These are phyloP conservation scores for Eilema caniola DNA, from an alignment of 2,888 invertebrate genomes.

Conservation along the genomic window DNA sequence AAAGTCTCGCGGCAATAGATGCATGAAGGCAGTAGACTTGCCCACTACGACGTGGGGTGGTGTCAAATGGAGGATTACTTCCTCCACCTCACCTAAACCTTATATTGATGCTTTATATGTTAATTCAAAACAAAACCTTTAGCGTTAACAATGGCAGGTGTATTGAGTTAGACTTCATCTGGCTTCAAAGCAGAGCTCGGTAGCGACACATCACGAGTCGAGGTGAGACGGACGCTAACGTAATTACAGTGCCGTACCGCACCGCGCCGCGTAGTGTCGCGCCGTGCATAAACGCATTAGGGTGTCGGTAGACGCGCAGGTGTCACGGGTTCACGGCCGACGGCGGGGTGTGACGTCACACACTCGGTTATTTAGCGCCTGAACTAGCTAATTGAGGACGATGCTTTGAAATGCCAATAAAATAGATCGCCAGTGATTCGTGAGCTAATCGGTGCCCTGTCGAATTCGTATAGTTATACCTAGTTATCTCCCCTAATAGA, in stretches of 20 bases:
- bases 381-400: constrained; percentile 7
- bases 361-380: neutral
- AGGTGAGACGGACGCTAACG: constrained; percentile 10
- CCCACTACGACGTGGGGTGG: too few relatives aligned
- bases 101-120: neutral
- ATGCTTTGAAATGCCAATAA: neutral
- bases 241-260: constrained; percentile 11
- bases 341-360: constrained; percentile 1
- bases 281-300: constrained; percentile 9
- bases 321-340: neutral
- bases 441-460: neutral
- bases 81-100: neutral
- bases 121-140: neutral
- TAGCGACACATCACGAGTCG: neutral
- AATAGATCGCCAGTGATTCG: neutral
- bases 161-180: constrained; percentile 1
- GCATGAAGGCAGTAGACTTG: too few relatives aligned
- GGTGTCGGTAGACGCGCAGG: neutral
- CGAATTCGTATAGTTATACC: too few relatives aligned
- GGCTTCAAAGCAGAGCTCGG: neutral
- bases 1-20: too few relatives aligned
- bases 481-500: neutral
- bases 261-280: neutral
- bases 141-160: neutral
- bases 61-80: neutral